phyloP scores from a whole-genome alignment of 2,888 invertebrate species.

The Latrodectus hesperus region DNA sequence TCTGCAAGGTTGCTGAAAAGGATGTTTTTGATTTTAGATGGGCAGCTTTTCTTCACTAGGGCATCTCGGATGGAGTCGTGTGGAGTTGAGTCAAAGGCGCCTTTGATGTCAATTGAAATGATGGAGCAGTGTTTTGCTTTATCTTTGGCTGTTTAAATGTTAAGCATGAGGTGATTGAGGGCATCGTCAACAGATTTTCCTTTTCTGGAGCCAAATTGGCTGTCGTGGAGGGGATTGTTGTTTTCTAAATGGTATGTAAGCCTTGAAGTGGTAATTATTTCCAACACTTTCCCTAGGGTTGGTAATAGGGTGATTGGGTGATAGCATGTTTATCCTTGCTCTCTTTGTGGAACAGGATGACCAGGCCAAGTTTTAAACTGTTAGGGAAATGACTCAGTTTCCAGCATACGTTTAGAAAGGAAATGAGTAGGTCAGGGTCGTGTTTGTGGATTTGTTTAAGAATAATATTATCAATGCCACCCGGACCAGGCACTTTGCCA shows the following conservation, averaged over 20 bases:
- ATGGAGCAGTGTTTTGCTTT: too few relatives aligned
- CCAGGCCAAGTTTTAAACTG: background rate
- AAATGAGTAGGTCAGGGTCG: background rate
- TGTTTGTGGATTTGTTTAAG: background rate
- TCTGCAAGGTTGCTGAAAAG: too few relatives aligned
- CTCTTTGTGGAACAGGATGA: background rate
- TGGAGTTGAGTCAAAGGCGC: too few relatives aligned
- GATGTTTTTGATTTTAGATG: too few relatives aligned
- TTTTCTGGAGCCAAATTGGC: background rate
- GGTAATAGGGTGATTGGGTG: background rate
- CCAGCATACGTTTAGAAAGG: background rate
- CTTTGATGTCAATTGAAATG: too few relatives aligned
- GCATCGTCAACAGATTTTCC: background rate
- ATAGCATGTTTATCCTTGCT: background rate
- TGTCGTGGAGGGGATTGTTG: background rate
- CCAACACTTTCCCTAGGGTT: background rate
- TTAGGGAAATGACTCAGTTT: background rate
- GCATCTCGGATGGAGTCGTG: too few relatives aligned
- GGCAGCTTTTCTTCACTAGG: too few relatives aligned
- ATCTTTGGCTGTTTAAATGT: too few relatives aligned
- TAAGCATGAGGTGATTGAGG: background rate
- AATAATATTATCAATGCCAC: too few relatives aligned
- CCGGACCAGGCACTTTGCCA: too few relatives aligned
- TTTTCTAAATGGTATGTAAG: background rate
- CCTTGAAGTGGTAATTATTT: background rate